Evolutionary conservation across 2,888 invertebrate genomes (phyloP).

Genomic region (Smittia aterrima): DNA sequence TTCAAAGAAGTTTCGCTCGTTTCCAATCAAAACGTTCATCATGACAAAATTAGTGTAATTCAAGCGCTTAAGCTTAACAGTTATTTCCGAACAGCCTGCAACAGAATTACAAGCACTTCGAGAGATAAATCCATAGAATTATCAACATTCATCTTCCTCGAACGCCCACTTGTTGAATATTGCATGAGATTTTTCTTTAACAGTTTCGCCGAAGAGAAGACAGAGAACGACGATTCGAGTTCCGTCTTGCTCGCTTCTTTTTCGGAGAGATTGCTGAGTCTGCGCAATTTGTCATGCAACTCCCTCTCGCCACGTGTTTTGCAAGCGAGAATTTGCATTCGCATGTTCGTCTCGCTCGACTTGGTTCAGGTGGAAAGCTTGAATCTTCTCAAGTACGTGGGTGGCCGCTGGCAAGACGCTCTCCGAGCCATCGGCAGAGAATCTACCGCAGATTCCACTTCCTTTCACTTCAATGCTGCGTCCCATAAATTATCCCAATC

Average conservation of each 20-base stretch:
- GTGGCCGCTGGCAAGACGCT: background rate
- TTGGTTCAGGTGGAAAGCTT: constrained; percentile 21
- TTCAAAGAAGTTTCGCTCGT: no score
- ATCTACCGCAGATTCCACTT: background rate
- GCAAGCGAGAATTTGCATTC: background rate
- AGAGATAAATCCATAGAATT: background rate
- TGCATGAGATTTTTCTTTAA: constrained; percentile 16
- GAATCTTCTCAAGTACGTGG: background rate
- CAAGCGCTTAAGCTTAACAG: background rate
- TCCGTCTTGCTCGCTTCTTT: constrained; percentile 24
- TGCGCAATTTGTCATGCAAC: constrained; percentile 40
- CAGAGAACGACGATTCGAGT: constrained; percentile 9
- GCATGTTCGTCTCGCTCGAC: constrained; percentile 1
- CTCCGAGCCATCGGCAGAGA: background rate
- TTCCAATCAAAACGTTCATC: background rate
- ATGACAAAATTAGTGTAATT: background rate
- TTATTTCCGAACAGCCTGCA: background rate
- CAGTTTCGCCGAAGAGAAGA: constrained; percentile 18
- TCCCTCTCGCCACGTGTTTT: constrained; percentile 33
- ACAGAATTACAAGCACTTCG: background rate
- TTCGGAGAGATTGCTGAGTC: constrained; percentile 17
- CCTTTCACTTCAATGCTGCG: background rate
- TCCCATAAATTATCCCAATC: constrained; percentile 16
- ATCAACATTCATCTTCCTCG: constrained; percentile 23
- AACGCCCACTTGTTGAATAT: constrained; percentile 42